phyloP scores from a whole-genome alignment of 2,888 invertebrate species.

The Morinoia aosen region DNA sequence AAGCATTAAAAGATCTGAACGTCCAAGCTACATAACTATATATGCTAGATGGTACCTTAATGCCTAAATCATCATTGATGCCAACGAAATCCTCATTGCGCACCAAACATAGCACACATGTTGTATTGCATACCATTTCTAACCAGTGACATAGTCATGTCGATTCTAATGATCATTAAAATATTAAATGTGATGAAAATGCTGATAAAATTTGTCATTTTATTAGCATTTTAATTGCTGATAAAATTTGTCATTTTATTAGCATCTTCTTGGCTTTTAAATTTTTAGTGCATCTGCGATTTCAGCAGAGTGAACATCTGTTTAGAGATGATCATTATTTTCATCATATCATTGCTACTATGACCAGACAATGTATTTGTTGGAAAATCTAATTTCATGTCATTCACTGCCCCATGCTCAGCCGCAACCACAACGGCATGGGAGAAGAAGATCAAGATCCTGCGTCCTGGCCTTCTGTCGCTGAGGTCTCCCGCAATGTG shows the following conservation, averaged over 20 bases:
- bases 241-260: not conserved
- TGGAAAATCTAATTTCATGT: not conserved
- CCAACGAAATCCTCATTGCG: too few species aligned
- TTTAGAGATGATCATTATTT: too few species aligned
- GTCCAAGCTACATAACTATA: not conserved
- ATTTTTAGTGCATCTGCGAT: not conserved
- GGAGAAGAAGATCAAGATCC: constrained; percentile 63
- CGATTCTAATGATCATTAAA: too few species aligned
- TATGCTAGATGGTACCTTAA: not conserved
- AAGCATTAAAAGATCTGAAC: not conserved
- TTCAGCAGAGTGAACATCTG: not conserved
- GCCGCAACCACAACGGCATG: constrained; percentile 58
- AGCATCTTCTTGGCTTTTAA: not conserved
- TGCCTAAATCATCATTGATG: too few species aligned
- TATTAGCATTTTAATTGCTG: too few species aligned
- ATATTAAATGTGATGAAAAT: too few species aligned
- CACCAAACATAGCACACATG: too few species aligned
- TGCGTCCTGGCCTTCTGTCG: constrained; percentile 66
- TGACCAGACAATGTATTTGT: not conserved
- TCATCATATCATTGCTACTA: not conserved
- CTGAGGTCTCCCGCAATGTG: constrained; percentile 66
- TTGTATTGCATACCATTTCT: too few species aligned
- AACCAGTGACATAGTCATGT: too few species aligned
- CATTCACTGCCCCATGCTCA: not conserved
- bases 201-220: too few species aligned